Evolutionary conservation across 2,888 invertebrate genomes (phyloP), one percentile per base, ranked within the genome.

Genomic region (Silvanus unidentatus): DNA sequence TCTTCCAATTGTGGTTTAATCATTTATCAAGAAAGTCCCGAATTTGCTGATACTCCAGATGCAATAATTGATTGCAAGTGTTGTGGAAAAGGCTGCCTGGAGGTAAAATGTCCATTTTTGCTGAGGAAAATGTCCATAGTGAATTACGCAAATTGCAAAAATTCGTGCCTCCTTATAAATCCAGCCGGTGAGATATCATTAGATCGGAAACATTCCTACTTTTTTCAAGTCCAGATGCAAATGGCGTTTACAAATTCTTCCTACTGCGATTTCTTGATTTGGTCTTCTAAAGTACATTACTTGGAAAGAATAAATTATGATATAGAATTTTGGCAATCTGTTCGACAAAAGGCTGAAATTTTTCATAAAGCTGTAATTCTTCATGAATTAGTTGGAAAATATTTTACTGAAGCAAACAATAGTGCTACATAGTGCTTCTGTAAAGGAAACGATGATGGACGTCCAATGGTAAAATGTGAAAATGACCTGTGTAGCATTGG

Each of bases 161-260:
- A 3, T 12, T 8, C 11, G 4, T 32, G 32, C 10, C 10, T 32
- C 3, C 4, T 32, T 12, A 8, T 32, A 8, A 5, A 12, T 8
- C 4, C 4, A 8, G n/a, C 4, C n/a, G 32, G 10, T 8, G 32
- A 32, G 5, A 16, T 39, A 2, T 2, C 13, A 5, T n/a, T 39
- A 29, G 28, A 39, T 11, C 10, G 15, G 48, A 74, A 73, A 38
- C 34, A 37, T 13, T 1, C 38, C 8, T 43, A 43, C 12, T 43
- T 38, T 15, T 43, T 16, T 15, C 43, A 43, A 39, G 10, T 43
- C 4, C 43, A 43, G 27, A 16, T 39, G 16, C 43, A 43, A 39
- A 43, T 43, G 37, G 37, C 38, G 15, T 14, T 43, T 2, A 43
- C 43, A 16, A 43, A 43, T 2, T 9, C 12, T 3, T 16, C 2